Evolutionary conservation across 2,888 invertebrate species (phyloP), one percentile per base, ranked within the genome.

Genomic region (Xylota segnis): DNA sequence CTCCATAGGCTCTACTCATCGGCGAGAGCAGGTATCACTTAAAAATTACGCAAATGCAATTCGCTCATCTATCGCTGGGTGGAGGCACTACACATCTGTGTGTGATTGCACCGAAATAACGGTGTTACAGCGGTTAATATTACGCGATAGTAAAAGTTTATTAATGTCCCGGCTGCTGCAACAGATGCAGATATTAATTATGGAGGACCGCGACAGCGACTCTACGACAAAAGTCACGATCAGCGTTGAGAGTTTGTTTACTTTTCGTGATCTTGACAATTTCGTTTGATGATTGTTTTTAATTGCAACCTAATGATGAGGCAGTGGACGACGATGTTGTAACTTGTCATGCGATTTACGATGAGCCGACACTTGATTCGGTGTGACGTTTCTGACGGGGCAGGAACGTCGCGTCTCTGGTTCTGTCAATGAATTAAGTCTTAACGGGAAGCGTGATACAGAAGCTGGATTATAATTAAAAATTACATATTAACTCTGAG

Each of bases 221-320:
- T n/a, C n/a, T n/a, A 40, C n/a, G 40, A 40, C 43, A 43, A 43
- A 58, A 37, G 37, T 58, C 37, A 14, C 34, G 58, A 58, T 16
- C 37, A 50, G 27, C 14, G 40, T 7, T 23, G n/a, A 52, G 75
- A 75, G 75, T 79, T 84, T 84, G 81, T 84, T 84, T 79, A 84
- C 84, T 75, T 23, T 84, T 84, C 84, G 81, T 84, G 84, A 84
- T 84, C 81, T 75, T 84, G 81, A 84, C 84, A 84, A 84, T 84
- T 81, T 84, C 70, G 81, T 75, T 81, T 75, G 84, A 84, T 84
- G 79, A 84, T 84, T 81, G 84, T 70, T 84, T 84, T 84, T 84
- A 84, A 84, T 84, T 84, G 84, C 84, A 54, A 70, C 74, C 7
- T 79, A 70, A 72, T 84, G 79, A 84, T 75, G 74, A 70, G 75